Conservation (phyloP, 2,797 vertebrate genomes). For the Pangasius sanitwongsei region DNA sequence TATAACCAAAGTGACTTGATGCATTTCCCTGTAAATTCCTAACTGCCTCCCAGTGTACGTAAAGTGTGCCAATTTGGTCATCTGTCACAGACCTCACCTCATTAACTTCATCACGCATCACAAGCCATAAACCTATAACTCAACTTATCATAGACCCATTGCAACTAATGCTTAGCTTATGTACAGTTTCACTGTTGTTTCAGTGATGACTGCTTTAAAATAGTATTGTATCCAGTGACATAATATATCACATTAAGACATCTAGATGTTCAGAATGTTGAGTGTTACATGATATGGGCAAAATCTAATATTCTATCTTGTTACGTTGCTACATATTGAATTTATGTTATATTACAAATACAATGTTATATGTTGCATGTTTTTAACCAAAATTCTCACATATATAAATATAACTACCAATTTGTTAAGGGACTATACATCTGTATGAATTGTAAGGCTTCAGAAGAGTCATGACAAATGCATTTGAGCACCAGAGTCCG, state of each 20-base stretch:
- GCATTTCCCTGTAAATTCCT: constrained; percentile 19
- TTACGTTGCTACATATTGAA: neutral
- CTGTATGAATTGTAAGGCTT: neutral
- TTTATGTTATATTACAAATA: constrained; percentile 2
- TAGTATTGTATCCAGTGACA: neutral
- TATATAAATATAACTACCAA: neutral
- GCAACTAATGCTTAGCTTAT: constrained; percentile 20
- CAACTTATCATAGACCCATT: constrained; percentile 11
- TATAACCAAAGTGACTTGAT: constrained; percentile 39
- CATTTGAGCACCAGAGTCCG: neutral
- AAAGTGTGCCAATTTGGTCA: constrained; percentile 38
- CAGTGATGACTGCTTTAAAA: neutral
- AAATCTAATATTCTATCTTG: neutral
- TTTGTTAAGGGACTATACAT: neutral
- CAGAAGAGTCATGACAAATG: neutral
- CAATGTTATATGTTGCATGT: too few species aligned
- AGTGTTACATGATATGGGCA: neutral
- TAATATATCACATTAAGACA: neutral
- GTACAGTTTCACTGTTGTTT: neutral
- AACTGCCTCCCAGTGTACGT: constrained; percentile 41
- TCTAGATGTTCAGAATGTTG: neutral
- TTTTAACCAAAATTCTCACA: neutral
- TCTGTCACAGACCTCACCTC: constrained; percentile 41
- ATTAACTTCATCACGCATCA: constrained; percentile 48
- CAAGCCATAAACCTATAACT: constrained; percentile 26